A percentile compares a stretch with the other conserved stretches of the same genome.
Evolutionary conservation across 2,113 vertebrate species (phyloP).

Genomic region (Paratilapia polleni): DNA sequence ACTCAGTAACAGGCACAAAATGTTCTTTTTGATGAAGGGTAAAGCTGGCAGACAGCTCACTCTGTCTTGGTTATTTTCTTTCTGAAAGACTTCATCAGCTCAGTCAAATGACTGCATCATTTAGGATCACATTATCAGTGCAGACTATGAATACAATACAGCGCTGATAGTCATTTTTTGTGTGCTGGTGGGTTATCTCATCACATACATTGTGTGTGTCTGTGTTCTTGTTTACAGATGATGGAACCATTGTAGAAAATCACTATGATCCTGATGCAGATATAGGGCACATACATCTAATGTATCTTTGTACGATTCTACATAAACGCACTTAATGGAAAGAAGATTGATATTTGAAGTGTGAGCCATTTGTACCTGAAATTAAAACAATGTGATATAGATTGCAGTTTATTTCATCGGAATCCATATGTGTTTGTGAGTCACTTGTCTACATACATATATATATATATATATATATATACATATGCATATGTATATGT

Average conservation of each 20-base stretch:
- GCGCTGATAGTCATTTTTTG: neutral
- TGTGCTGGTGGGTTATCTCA: slow-evolving; percentile 9
- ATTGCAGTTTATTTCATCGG: neutral
- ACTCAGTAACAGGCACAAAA: slow-evolving; percentile 61
- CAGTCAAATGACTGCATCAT: slow-evolving; percentile 56
- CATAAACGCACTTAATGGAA: slow-evolving; percentile 13
- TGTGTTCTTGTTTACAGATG: slow-evolving; percentile 31
- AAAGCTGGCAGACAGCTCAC: slow-evolving; percentile 62
- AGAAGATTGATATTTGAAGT: slow-evolving; percentile 1
- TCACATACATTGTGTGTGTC: neutral
- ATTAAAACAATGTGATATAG: neutral
- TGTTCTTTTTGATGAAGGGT: slow-evolving; percentile 59
- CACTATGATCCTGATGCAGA: slow-evolving; percentile 7
- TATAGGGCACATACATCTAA: slow-evolving; percentile 12
- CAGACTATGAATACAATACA: slow-evolving; percentile 27
- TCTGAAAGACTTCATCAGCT: slow-evolving; percentile 42
- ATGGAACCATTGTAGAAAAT: slow-evolving; percentile 17
- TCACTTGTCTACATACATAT: neutral
- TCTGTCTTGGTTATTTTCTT: slow-evolving; percentile 52
- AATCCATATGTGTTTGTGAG: neutral
- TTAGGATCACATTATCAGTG: slow-evolving; percentile 50
- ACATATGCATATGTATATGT: no score
- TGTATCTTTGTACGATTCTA: slow-evolving; percentile 22
- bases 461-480: no score
- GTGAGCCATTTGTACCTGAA: slow-evolving; percentile 3